Evolutionary conservation across 2,113 vertebrate genomes (phyloP).

Genomic region (Leucosticte australis): DNA sequence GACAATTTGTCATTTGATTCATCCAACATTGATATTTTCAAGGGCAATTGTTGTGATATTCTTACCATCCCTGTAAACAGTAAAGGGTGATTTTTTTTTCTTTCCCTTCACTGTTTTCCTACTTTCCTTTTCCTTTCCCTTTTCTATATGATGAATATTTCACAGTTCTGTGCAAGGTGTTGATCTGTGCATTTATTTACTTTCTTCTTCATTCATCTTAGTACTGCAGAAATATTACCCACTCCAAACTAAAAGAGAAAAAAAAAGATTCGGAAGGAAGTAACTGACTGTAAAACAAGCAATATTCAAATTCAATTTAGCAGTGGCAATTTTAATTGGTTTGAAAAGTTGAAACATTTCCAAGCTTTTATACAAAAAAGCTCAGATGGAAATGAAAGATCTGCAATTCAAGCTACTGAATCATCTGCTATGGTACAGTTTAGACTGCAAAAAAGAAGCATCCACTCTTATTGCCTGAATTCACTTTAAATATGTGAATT

Average conservation of each 20-base stretch:
- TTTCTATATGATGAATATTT: background rate
- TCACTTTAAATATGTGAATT: constrained; percentile 11
- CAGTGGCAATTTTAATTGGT: background rate
- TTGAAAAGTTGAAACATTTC: constrained; percentile 25
- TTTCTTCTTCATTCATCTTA: background rate
- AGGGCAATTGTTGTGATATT: background rate
- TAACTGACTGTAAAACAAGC: background rate
- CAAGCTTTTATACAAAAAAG: constrained; percentile 2
- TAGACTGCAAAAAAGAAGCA: background rate
- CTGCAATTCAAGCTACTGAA: background rate
- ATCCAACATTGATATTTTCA: background rate
- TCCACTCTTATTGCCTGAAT: background rate
- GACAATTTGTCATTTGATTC: constrained; percentile 14
- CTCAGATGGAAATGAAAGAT: background rate
- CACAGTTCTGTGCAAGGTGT: background rate
- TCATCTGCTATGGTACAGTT: background rate
- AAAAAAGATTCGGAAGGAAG: background rate
- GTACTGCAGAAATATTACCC: background rate
- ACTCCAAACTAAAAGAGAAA: background rate
- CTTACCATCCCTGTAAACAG: background rate
- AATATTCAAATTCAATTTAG: constrained; percentile 28
- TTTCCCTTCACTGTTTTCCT: background rate
- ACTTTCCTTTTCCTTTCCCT: too few relatives aligned
- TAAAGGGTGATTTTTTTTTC: background rate
- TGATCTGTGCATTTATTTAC: background rate